These are phyloP conservation scores for Vanessa tameamea DNA, from an alignment of 1,140 invertebrate genomes.

Conservation along the genomic window DNA sequence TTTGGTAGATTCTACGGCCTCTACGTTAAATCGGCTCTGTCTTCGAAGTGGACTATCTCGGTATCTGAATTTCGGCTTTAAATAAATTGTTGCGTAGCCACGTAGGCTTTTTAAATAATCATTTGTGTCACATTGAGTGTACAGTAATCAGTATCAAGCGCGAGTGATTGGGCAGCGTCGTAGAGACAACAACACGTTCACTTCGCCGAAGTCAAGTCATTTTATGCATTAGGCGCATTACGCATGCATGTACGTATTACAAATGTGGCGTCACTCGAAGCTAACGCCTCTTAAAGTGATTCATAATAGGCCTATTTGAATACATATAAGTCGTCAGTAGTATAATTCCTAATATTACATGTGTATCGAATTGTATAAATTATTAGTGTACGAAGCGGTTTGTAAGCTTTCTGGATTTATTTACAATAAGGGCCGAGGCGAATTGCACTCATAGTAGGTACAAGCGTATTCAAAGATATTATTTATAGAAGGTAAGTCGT, in stretches of 20 bases:
- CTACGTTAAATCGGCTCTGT: background rate
- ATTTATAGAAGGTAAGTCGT: conserved; percentile 33
- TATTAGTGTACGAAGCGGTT: conserved; percentile 59
- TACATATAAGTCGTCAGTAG: conserved; percentile 12
- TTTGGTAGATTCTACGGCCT: background rate
- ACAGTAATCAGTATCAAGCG: background rate
- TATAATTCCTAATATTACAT: conserved; percentile 47
- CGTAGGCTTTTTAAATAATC: background rate
- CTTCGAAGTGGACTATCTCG: background rate
- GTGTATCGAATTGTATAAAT: conserved; percentile 64
- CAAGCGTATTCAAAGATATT: conserved; percentile 53
- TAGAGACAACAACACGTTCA: conserved; percentile 4
- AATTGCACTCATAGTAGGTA: conserved; percentile 44
- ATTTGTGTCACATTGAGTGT: background rate
- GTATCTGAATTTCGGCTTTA: background rate
- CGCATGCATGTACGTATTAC: conserved; percentile 8
- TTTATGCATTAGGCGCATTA: conserved; percentile 12
- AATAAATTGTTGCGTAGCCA: background rate
- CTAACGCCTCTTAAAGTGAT: conserved; percentile 22
- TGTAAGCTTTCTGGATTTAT: conserved; percentile 62
- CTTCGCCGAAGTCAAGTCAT: conserved; percentile 14
- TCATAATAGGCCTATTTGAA: conserved; percentile 54
- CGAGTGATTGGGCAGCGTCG: background rate
- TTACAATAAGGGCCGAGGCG: conserved; percentile 49
- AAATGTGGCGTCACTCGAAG: conserved; percentile 7